These are phyloP conservation scores for Anthoscopus minutus DNA, from an alignment of 2,113 vertebrate species.

Conservation along the genomic window DNA sequence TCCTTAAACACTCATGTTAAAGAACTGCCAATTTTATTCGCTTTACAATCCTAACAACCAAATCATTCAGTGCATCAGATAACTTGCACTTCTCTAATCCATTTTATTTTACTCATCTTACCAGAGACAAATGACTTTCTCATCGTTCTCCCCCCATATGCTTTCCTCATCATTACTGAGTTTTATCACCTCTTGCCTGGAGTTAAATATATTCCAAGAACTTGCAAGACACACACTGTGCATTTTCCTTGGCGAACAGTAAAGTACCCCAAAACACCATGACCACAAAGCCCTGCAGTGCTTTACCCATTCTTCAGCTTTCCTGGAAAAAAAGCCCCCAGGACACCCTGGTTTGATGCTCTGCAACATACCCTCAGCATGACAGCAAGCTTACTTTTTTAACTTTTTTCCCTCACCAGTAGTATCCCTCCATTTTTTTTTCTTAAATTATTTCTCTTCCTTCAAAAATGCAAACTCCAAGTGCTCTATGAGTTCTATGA, in stretches of 20 bases:
- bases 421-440: neutral
- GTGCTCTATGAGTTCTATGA: neutral
- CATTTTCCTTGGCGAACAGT: neutral
- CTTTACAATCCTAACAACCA: neutral
- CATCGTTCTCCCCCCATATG: neutral
- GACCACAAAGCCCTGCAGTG: neutral
- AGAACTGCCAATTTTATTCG: neutral
- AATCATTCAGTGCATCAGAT: neutral
- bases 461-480: neutral
- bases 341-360: neutral
- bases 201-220: neutral
- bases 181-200: rapidly evolving
- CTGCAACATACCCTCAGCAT: neutral
- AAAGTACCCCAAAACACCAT: neutral
- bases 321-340: neutral
- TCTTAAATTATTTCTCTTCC: neutral
- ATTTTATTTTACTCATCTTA: neutral
- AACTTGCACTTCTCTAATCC: neutral
- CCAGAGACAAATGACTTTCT: neutral
- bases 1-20: neutral
- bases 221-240: neutral
- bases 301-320: neutral
- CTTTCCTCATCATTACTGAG: neutral
- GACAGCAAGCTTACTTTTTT: neutral
- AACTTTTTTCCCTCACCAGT: rapidly evolving